These are phyloP conservation scores for Chloroclystis v-ata DNA, from an alignment of 2,888 invertebrate species.

Conservation along the genomic window DNA sequence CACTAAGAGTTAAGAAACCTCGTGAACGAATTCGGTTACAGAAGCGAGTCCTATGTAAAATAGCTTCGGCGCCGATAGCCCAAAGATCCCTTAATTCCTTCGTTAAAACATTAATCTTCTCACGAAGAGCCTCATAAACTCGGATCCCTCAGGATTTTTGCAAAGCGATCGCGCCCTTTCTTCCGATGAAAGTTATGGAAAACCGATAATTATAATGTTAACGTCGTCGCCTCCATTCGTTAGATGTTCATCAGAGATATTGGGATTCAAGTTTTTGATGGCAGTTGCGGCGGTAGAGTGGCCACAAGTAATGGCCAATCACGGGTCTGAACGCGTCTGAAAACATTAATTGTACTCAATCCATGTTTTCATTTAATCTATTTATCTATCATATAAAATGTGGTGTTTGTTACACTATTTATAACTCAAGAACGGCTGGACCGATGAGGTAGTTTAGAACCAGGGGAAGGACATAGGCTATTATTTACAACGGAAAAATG, in stretches of 20 bases:
- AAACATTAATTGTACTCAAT: no score
- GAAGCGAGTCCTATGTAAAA: not conserved
- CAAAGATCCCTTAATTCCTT: conserved; percentile 48
- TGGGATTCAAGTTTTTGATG: conserved; percentile 1
- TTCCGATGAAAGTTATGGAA: conserved; percentile 45
- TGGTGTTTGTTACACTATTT: no score
- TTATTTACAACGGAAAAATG: no score
- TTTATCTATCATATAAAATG: no score
- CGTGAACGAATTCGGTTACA: not conserved
- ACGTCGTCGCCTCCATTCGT: conserved; percentile 33
- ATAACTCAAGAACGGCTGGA: no score
- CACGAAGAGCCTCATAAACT: conserved; percentile 45
- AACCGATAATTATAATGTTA: conserved; percentile 48
- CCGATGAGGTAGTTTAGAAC: no score
- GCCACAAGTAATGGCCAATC: no score
- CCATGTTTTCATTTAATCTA: no score
- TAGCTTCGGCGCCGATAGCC: conserved; percentile 16
- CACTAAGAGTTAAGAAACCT: no score
- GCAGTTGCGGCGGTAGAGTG: not conserved
- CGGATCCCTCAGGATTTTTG: conserved; percentile 39
- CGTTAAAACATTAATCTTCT: conserved; percentile 51
- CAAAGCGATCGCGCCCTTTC: conserved; percentile 31
- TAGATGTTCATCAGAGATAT: conserved; percentile 32
- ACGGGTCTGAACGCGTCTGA: not conserved
- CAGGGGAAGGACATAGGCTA: no score